phyloP scores from a whole-genome alignment of 2,888 invertebrate species.

The Gisinianus flammeolus region DNA sequence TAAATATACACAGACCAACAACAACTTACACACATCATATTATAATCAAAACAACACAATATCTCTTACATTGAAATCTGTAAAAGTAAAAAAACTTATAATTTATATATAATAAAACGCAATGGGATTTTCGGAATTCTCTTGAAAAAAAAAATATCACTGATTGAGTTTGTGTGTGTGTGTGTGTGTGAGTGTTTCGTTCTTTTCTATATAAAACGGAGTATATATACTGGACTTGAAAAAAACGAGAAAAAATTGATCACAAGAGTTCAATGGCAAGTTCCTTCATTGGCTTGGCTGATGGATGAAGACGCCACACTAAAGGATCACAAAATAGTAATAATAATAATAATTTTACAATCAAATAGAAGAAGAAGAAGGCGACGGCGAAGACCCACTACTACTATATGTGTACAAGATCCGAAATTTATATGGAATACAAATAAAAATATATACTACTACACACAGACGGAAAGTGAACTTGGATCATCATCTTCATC shows the following conservation, averaged over 20 bases:
- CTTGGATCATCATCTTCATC: background rate
- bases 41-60: constrained; percentile 37
- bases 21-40: constrained; percentile 36
- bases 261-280: constrained; percentile 20
- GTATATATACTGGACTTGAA: background rate
- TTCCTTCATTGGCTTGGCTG: background rate
- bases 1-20: constrained; percentile 30
- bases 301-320: constrained; percentile 19
- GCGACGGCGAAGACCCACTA: background rate
- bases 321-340: background rate
- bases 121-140: background rate
- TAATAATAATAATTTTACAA: background rate
- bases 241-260: background rate
- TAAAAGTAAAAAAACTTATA: constrained; percentile 6
- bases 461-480: background rate
- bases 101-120: background rate
- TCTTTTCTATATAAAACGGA: background rate
- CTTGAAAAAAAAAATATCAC: background rate
- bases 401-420: background rate
- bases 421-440: background rate
- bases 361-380: background rate
- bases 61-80: constrained; percentile 26
- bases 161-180: background rate
- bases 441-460: background rate
- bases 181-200: background rate